These are phyloP conservation scores for Sebastes wilsoni DNA, from an alignment of 2,797 vertebrate species.

Conservation along the genomic window DNA sequence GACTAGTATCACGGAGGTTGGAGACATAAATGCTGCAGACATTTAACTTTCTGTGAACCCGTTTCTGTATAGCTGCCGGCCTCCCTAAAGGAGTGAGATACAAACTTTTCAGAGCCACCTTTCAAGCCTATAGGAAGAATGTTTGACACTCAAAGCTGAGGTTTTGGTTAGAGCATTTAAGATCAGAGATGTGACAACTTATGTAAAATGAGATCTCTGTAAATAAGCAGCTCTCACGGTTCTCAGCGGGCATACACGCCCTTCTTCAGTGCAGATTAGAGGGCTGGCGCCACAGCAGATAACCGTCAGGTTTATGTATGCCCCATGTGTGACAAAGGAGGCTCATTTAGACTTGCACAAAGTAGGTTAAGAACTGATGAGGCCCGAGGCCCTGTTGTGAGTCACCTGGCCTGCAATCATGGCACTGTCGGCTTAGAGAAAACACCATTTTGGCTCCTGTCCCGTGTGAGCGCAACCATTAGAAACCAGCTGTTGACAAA, in stretches of 20 bases:
- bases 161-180: background rate
- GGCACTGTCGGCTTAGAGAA: slow-evolving; percentile 8
- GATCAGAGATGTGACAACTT: background rate
- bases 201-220: background rate
- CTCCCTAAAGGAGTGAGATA: background rate
- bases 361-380: slow-evolving; percentile 38
- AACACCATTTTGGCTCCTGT: background rate
- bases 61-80: background rate
- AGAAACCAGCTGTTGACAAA: slow-evolving; percentile 52
- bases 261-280: background rate
- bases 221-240: background rate
- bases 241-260: background rate
- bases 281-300: slow-evolving; percentile 1
- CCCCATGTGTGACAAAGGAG: slow-evolving; percentile 14
- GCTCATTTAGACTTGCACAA: slow-evolving; percentile 5
- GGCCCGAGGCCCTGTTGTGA: slow-evolving; percentile 13
- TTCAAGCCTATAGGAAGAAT: background rate
- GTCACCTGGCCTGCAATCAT: slow-evolving; percentile 5
- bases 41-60: background rate
- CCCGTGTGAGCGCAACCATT: background rate
- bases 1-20: background rate
- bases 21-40: background rate
- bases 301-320: slow-evolving; percentile 12
- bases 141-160: background rate
- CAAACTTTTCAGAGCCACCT: background rate